phyloP scores from a whole-genome alignment of 2,888 invertebrate genomes.

The Melipona bicolor region DNA sequence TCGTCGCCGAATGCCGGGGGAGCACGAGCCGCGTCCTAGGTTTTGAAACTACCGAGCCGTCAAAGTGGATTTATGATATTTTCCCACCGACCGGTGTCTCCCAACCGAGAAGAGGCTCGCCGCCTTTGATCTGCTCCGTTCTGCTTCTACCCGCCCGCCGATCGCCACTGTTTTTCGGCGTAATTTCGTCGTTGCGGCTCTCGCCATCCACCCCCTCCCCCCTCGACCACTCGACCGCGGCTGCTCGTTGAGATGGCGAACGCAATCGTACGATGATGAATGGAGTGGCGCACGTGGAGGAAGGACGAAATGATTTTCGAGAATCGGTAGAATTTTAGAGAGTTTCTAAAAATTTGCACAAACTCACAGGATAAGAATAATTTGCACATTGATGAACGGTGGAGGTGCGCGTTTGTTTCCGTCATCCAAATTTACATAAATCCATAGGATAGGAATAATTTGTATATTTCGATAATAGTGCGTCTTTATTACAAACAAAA shows the following conservation, averaged over 20 bases:
- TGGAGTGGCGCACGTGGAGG: not conserved
- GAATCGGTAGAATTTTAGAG: too few species aligned
- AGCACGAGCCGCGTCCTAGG: slow-evolving; percentile 70
- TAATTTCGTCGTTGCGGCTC: slow-evolving; percentile 71
- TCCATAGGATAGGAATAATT: too few species aligned
- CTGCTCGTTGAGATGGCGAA: slow-evolving; percentile 1
- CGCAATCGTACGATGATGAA: slow-evolving; percentile 3
- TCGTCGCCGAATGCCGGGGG: slow-evolving; percentile 52
- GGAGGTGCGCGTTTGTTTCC: too few species aligned
- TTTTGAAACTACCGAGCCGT: slow-evolving; percentile 78
- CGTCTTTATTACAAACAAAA: too few species aligned
- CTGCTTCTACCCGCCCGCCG: slow-evolving; percentile 62
- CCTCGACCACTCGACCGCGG: slow-evolving; percentile 64
- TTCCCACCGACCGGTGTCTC: slow-evolving; percentile 74
- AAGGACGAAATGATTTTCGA: not conserved
- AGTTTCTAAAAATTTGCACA: too few species aligned
- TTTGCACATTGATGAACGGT: too few species aligned
- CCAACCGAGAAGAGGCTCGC: slow-evolving; percentile 47
- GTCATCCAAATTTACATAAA: too few species aligned
- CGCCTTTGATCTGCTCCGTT: slow-evolving; percentile 77
- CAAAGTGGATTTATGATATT: slow-evolving; percentile 83
- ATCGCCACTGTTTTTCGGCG: slow-evolving; percentile 68
- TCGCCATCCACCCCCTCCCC: slow-evolving; percentile 62
- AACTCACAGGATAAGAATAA: too few species aligned
- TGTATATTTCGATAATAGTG: too few species aligned